These are phyloP conservation scores for Branchinecta lindahli DNA, from an alignment of 1,140 invertebrate species.

Conservation along the genomic window DNA sequence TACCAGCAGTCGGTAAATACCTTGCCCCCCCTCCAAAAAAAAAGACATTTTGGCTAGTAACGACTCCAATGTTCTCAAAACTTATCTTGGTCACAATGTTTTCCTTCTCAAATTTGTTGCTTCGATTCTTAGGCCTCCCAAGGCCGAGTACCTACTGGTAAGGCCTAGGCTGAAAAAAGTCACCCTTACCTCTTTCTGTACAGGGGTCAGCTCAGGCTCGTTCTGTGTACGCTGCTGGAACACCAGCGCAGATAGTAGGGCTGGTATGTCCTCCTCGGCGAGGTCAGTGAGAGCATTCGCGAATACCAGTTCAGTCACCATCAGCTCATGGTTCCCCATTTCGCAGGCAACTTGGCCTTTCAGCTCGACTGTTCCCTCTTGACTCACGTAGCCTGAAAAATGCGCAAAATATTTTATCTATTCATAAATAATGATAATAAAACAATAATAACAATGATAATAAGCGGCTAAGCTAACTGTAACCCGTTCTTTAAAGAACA, in stretches of 20 bases:
- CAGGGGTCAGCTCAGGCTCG: conserved; percentile 38
- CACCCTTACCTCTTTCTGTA: conserved; percentile 33
- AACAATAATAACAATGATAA: no score
- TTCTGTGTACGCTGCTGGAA: conserved; percentile 62
- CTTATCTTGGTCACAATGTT: no score
- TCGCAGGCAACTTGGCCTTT: conserved; percentile 90
- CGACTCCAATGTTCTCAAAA: no score
- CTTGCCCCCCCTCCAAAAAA: no score
- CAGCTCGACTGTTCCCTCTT: conserved; percentile 42
- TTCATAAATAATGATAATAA: no score
- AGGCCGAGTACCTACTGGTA: no score
- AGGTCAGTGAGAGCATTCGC: conserved; percentile 74
- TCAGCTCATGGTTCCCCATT: conserved; percentile 79
- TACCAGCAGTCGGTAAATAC: no score
- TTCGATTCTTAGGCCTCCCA: no score
- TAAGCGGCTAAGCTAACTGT: no score
- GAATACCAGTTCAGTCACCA: conserved; percentile 91
- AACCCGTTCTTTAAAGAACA: no score
- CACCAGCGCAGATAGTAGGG: conserved; percentile 74
- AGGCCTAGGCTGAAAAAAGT: neutral
- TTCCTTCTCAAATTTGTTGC: no score
- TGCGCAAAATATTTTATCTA: neutral
- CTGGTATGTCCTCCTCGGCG: conserved; percentile 76
- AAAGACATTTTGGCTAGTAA: no score
- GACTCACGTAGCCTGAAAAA: neutral